A percentile compares a stretch with the other conserved stretches of the same genome.
Conservation (phyloP, 2,113 vertebrate genomes). For the Potamarius usumacintae region DNA sequence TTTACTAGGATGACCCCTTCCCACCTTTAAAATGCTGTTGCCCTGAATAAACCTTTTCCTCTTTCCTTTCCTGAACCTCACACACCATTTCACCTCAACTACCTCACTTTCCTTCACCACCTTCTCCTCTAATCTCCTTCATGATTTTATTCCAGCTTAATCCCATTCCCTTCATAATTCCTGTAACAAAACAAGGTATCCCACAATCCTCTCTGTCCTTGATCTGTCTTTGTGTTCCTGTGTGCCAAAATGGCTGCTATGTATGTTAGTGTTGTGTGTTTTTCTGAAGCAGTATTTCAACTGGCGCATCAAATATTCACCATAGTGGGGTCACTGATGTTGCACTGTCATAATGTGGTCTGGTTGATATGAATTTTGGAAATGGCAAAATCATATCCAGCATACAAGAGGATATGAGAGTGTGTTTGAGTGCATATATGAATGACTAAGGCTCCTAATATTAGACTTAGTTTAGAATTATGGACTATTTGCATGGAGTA, state of each 20-base stretch:
- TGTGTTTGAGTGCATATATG: neutral
- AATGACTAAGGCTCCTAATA: neutral
- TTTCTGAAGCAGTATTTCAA: constrained; percentile 17
- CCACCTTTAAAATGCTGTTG: neutral
- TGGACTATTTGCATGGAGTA: neutral
- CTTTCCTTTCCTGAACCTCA: neutral
- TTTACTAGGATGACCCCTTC: neutral
- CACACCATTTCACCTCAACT: neutral
- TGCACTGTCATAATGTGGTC: neutral
- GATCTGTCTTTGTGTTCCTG: constrained; percentile 13
- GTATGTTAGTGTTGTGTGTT: constrained; percentile 15
- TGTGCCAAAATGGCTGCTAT: neutral
- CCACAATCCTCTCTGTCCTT: constrained; percentile 30
- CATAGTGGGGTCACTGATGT: neutral
- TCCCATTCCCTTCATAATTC: constrained; percentile 56
- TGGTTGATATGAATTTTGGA: neutral
- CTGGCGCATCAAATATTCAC: neutral
- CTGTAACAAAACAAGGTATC: constrained; percentile 68
- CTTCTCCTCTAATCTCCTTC: constrained; percentile 1
- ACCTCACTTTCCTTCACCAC: neutral
- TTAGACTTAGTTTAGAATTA: neutral
- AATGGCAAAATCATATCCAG: neutral
- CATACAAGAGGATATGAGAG: neutral
- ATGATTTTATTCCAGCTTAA: constrained; percentile 62
- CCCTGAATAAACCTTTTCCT: neutral